Base-by-base conservation (phyloP, 2,888 invertebrate genomes). In the Boloria euphrosyne region DNA sequence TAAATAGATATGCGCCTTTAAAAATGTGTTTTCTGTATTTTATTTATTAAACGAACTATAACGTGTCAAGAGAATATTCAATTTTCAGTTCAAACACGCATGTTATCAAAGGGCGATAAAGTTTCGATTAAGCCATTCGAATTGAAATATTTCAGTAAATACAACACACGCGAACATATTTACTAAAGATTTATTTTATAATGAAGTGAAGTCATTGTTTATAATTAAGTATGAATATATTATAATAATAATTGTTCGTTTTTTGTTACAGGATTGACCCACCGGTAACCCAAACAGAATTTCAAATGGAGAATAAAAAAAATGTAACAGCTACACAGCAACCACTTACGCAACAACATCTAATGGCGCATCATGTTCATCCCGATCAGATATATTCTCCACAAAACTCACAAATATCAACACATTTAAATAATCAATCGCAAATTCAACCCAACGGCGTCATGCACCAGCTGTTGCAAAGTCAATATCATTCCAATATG, bases 291-390 rank as follows among this genome's bases (percentile, higher is more conserved):
- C 94, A 94, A 81, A 89, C 86, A 69, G 84, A 89, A 85, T 86
- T 92, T 88, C 82, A 93, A 82, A 95, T 95, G 95, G 95, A 95
- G 86, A 94, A 93, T 83, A 95, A 95, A 84, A 93, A 93, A 78
- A 75, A 84, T 68, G 80, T 83, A 44, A 92, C 93, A 53, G 90
- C 92, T 17, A 91, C 93, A 55, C 94, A 94, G 71, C 94, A 94
- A 81, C 93, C 93, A 52, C 87, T 92, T 22, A 88, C 87, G 1
- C 90, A 91, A 65, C 89, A 89, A 71, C 91, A 90, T 66, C 75
- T 89, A 0, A 86, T 92, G 87, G 87, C 91, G 10, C 92, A 92
- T 67, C 93, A 92, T 76, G 90, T 90, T 4, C 92, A 92, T 66
- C 87, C 90, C 31, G 93, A 90, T 44, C 92, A 91, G 74, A 86